Conservation (phyloP, 2,888 invertebrate species). For the Hirtodrosophila histrioides region DNA sequence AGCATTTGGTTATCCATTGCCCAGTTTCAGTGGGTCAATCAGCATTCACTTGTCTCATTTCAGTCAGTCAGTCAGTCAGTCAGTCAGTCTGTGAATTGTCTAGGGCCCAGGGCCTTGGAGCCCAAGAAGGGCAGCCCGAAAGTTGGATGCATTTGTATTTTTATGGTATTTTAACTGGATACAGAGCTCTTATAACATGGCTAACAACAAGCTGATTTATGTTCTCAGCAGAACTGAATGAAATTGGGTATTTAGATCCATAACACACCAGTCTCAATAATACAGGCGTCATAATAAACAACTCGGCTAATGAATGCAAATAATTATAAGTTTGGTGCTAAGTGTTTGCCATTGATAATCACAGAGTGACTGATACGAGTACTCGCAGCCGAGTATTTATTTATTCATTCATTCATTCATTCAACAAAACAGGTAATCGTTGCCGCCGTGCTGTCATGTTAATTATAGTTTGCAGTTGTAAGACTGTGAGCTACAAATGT, state of each 20-base stretch:
- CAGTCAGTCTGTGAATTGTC: conserved; percentile 15
- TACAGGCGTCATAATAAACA: conserved; percentile 37
- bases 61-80: conserved; percentile 37
- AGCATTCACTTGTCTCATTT: conserved; percentile 74
- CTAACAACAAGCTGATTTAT: conserved; percentile 19
- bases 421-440: conserved; percentile 35
- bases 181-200: conserved; percentile 4
- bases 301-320: conserved; percentile 41
- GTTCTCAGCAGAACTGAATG: not conserved
- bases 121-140: conserved; percentile 1
- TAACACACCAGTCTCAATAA: conserved; percentile 6
- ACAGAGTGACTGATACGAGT: conserved; percentile 10
- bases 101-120: conserved; percentile 35
- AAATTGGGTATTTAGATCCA: conserved; percentile 22
- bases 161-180: too few relatives aligned
- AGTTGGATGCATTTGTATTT: conserved; percentile 8
- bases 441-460: conserved; percentile 43
- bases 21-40: conserved; percentile 64
- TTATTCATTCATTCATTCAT: conserved; percentile 36
- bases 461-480: conserved; percentile 52
- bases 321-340: conserved; percentile 50
- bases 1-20: conserved; percentile 30
- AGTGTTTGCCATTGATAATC: conserved; percentile 51
- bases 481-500: conserved; percentile 35
- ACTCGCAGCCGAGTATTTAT: conserved; percentile 3